These are phyloP conservation scores for Spheniscus humboldti DNA, from an alignment of 2,797 vertebrate genomes.

Conservation along the genomic window DNA sequence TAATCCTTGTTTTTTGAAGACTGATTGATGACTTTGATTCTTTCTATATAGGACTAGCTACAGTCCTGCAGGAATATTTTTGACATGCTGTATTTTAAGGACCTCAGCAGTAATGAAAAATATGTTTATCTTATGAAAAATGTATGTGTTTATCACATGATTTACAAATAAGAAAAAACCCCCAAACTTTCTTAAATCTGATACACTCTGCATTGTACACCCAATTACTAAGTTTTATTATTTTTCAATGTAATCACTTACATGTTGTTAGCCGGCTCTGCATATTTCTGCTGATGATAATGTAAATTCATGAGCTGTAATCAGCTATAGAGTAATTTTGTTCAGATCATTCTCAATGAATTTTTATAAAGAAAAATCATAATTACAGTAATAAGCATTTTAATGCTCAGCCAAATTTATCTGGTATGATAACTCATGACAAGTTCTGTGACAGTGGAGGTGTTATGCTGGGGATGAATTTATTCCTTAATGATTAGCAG, in stretches of 20 bases:
- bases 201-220: neutral
- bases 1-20: slow-evolving; percentile 41
- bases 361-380: slow-evolving; percentile 32
- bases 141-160: neutral
- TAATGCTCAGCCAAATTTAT: neutral
- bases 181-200: neutral
- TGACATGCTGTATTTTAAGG: slow-evolving; percentile 21
- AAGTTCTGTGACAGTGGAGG: neutral
- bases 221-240: slow-evolving; percentile 24
- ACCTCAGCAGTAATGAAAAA: neutral
- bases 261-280: slow-evolving; percentile 14
- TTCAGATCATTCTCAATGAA: slow-evolving; percentile 15
- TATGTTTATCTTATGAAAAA: slow-evolving; percentile 20
- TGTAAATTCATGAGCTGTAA: slow-evolving; percentile 52
- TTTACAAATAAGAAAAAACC: slow-evolving; percentile 39
- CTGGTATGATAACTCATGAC: neutral
- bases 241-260: neutral
- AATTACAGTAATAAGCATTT: slow-evolving; percentile 7
- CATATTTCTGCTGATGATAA: slow-evolving; percentile 40
- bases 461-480: neutral
- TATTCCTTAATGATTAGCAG: neutral
- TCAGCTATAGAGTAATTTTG: slow-evolving; percentile 36
- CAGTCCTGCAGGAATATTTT: slow-evolving; percentile 27
- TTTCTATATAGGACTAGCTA: slow-evolving; percentile 6
- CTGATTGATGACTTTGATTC: neutral